These are phyloP conservation scores for Scortum barcoo DNA, from an alignment of 2,113 vertebrate species.

Conservation along the genomic window DNA sequence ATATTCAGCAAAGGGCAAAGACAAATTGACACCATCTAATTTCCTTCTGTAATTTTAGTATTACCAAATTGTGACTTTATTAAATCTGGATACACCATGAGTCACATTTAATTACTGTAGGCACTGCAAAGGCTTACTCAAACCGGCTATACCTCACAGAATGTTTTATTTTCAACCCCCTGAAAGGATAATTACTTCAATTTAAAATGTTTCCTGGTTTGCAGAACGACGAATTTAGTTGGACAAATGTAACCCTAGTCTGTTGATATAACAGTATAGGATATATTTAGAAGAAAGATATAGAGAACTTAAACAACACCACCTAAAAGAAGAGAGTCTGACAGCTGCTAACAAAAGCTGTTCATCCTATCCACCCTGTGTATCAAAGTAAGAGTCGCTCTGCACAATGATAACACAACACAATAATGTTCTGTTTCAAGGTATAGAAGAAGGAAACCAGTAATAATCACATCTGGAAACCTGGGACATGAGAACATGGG, in stretches of 20 bases:
- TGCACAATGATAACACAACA: too few species aligned
- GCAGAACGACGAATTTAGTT: not conserved
- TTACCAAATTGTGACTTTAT: conserved; percentile 25
- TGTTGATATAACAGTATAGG: not conserved
- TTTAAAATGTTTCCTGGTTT: not conserved
- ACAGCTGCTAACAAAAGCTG: not conserved
- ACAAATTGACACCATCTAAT: conserved; percentile 43
- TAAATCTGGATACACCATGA: conserved; percentile 21
- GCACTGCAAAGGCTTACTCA: conserved; percentile 20
- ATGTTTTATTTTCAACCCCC: not conserved
- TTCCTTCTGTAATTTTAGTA: conserved; percentile 25
- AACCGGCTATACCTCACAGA: accelerated
- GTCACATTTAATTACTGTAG: conserved; percentile 28
- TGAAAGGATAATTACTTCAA: not conserved
- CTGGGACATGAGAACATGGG: too few species aligned
- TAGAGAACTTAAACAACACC: not conserved
- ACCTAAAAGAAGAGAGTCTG: not conserved
- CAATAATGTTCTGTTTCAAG: too few species aligned
- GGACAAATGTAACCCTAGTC: not conserved
- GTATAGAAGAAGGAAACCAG: too few species aligned
- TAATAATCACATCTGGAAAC: too few species aligned
- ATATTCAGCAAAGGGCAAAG: conserved; percentile 21
- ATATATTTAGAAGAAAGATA: not conserved
- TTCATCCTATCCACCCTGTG: not conserved
- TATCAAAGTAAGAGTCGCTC: not conserved